phyloP scores from a whole-genome alignment of 1,140 invertebrate species.

The Zaprionus lachaisei region DNA sequence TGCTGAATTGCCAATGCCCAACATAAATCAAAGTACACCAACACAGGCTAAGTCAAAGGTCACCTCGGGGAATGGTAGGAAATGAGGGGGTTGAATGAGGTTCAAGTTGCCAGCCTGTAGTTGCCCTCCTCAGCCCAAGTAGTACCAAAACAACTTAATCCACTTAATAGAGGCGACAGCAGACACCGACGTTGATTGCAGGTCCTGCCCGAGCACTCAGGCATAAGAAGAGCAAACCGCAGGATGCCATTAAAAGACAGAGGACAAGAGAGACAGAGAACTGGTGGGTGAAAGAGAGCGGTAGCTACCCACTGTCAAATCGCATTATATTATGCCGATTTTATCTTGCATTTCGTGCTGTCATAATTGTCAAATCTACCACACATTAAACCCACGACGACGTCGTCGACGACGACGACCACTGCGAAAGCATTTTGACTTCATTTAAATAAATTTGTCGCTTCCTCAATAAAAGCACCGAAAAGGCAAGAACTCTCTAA shows the following conservation, averaged over 20 bases:
- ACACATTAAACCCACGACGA: conserved; percentile 70
- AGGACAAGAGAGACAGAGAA: background rate
- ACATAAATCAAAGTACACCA: conserved; percentile 71
- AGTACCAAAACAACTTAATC: conserved; percentile 73
- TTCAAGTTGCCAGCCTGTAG: background rate
- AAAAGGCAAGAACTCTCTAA: conserved; percentile 38
- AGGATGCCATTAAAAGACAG: conserved; percentile 1
- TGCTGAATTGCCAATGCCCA: conserved; percentile 71
- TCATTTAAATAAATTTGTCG: conserved; percentile 81
- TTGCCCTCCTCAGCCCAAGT: background rate
- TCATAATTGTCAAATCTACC: conserved; percentile 81
- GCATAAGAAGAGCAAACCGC: conserved; percentile 16
- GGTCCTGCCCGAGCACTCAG: conserved; percentile 46
- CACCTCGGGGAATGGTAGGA: conserved; percentile 10
- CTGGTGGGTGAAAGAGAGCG: background rate
- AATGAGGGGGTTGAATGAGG: conserved; percentile 12
- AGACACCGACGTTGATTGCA: conserved; percentile 56
- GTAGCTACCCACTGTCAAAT: background rate
- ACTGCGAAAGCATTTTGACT: conserved; percentile 64
- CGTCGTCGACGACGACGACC: conserved; percentile 17
- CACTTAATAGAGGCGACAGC: conserved; percentile 75
- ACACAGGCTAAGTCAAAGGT: conserved; percentile 32
- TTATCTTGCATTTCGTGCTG: conserved; percentile 70
- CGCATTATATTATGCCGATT: conserved; percentile 69
- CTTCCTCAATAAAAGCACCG: conserved; percentile 76